Evolutionary conservation across 2,888 invertebrate genomes (phyloP), one percentile per base, ranked within the genome.

Genomic region (Amiota mariae): DNA sequence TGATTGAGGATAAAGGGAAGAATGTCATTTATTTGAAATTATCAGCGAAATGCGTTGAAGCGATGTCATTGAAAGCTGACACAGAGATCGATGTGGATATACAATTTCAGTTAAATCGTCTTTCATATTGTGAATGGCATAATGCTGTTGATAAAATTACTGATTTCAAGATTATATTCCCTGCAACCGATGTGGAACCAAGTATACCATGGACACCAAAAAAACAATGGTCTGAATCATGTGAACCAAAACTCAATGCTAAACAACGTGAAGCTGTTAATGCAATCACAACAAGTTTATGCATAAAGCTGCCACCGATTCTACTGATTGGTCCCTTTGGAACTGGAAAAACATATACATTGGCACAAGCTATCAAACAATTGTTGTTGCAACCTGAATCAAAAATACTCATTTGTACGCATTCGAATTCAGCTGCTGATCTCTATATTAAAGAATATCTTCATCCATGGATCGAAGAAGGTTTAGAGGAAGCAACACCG

Each of bases 381-480:
- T 90, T 95, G 59, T 88, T 95, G 48, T 88, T 91, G 11, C 93
- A 94, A 82, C 90, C 92, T 0, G 91, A 92, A 20, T 93, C 94
- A 46, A 92, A 94, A 84, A 93, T 96, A 71, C 91, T 96, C 76
- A 93, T 96, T 71, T 96, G 96, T 87, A 96, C 96, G 2, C 96
- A 96, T 90, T 96, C 95, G 68, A 96, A 96, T 90, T 95, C 95
- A 83, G 96, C 96, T 13, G 96, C 96, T 11, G 96, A 96, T 91
- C 90, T 96, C 74, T 96, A 96, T 85, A 95, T 96, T 57, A 94
- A 94, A 84, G 95, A 96, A 83, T 96, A 95, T 88, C 91, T 96
- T 73, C 94, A 96, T 90, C 93, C 93, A 0, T 94, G 94, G 92
- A 94, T 94, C 46, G 93, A 93, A 82, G 91, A 90, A 20, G 94